These are phyloP conservation scores for Nephrotoma flavescens DNA, from an alignment of 2,888 invertebrate genomes.

Conservation along the genomic window DNA sequence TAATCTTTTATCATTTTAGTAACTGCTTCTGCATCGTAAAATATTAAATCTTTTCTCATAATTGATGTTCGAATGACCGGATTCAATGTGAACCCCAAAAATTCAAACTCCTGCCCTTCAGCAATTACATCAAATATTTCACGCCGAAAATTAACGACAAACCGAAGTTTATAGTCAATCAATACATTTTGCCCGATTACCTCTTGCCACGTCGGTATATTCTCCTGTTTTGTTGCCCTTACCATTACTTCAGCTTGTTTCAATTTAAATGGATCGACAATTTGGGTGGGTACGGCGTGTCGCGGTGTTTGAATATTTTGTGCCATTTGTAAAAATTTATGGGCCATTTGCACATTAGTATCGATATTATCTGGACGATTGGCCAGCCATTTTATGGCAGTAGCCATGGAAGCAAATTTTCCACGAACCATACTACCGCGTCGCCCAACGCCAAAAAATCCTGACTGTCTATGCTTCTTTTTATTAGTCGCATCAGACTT, in stretches of 20 bases:
- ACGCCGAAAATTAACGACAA: conserved; percentile 44
- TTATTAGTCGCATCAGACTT: neutral
- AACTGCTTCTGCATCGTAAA: conserved; percentile 48
- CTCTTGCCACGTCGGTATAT: conserved; percentile 48
- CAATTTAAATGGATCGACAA: conserved; percentile 20
- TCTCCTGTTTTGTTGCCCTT: conserved; percentile 21
- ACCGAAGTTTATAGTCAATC: conserved; percentile 49
- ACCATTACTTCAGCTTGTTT: conserved; percentile 20
- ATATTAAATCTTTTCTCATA: conserved; percentile 36
- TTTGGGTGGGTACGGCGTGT: conserved; percentile 12
- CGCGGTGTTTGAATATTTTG: conserved; percentile 10
- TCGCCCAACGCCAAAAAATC: neutral
- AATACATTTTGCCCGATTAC: conserved; percentile 50
- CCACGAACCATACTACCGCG: conserved; percentile 14
- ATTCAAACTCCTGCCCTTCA: conserved; percentile 62
- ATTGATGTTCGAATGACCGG: conserved; percentile 36
- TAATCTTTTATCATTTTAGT: conserved; percentile 45
- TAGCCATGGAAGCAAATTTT: conserved; percentile 25
- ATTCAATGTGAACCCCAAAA: conserved; percentile 44
- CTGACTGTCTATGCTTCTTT: neutral
- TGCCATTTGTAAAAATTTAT: conserved; percentile 15
- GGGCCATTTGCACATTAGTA: conserved; percentile 20
- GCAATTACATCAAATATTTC: conserved; percentile 51
- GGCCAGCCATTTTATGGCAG: conserved; percentile 28
- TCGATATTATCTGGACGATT: conserved; percentile 19